Percentiles rank a stretch among this genome's conserved stretches.
Evolutionary conservation across 2,797 vertebrate genomes (phyloP).

Genomic region (Lagorchestes hirsutus): DNA sequence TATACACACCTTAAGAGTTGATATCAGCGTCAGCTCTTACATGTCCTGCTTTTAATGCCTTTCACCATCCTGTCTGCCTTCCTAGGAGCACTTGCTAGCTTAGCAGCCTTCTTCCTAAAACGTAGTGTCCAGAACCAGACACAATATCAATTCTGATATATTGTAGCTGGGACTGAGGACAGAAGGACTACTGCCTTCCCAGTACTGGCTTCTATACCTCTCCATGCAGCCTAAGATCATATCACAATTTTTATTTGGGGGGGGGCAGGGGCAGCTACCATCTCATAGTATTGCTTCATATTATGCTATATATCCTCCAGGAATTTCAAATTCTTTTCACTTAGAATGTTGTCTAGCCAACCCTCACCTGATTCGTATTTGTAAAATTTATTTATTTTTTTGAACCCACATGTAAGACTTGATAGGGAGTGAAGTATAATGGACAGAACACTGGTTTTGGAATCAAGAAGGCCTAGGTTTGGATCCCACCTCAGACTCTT

Average conservation of each 20-base stretch:
- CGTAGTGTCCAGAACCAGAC: neutral
- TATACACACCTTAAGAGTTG: neutral
- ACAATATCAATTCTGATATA: neutral
- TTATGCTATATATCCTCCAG: neutral
- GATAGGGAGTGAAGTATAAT: neutral
- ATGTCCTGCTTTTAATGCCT: neutral
- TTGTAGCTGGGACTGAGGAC: neutral
- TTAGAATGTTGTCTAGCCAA: neutral
- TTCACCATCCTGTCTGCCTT: neutral
- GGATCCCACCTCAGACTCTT: neutral
- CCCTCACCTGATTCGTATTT: neutral
- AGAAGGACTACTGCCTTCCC: neutral
- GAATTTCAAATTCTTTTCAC: neutral
- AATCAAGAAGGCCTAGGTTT: neutral
- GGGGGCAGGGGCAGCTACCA: neutral
- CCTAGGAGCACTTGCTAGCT: neutral
- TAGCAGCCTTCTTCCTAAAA: neutral
- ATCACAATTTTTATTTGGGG: neutral
- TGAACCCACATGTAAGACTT: neutral
- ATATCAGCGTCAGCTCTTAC: neutral
- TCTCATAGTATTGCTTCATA: neutral
- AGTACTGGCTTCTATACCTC: neutral
- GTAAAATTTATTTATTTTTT: neutral
- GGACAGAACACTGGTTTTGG: neutral
- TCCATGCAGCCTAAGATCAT: neutral